phyloP scores from a whole-genome alignment of 2,888 invertebrate species.

The Drosophila cognata region DNA sequence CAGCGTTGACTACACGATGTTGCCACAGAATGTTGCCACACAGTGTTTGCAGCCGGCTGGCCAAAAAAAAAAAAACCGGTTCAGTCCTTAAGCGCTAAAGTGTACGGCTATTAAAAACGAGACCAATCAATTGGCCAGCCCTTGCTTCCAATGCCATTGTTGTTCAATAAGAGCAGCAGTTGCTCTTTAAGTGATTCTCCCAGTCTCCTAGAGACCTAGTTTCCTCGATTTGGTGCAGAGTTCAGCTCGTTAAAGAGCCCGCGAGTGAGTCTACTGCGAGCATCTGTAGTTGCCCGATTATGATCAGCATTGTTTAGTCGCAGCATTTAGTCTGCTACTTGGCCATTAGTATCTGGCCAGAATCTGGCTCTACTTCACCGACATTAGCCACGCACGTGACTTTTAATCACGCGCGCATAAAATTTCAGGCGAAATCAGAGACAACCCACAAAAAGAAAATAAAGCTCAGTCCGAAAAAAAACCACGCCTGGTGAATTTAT shows the following conservation, averaged over 20 bases:
- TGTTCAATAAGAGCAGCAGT: constrained; percentile 48
- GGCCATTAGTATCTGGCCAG: constrained; percentile 63
- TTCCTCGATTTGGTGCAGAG: constrained; percentile 26
- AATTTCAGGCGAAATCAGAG: constrained; percentile 59
- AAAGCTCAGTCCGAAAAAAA: not conserved
- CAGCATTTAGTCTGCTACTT: constrained; percentile 46
- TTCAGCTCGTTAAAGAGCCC: constrained; percentile 65
- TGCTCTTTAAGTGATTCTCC: constrained; percentile 44
- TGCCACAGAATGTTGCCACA: constrained; percentile 60
- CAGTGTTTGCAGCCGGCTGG: constrained; percentile 5
- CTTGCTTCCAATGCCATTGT: constrained; percentile 48
- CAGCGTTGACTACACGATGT: constrained; percentile 50
- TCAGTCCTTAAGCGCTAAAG: constrained; percentile 27
- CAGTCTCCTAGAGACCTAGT: constrained; percentile 25
- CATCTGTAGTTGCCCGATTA: constrained; percentile 65
- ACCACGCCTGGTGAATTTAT: constrained; percentile 50
- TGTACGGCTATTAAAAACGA: constrained; percentile 61
- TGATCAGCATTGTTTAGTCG: constrained; percentile 73
- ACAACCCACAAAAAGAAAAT: constrained; percentile 12
- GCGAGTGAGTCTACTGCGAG: constrained; percentile 20
- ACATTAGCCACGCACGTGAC: constrained; percentile 78
- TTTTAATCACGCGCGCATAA: constrained; percentile 80
- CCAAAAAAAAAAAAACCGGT: constrained; percentile 20
- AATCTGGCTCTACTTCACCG: constrained; percentile 20
- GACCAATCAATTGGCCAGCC: constrained; percentile 68